Conservation (phyloP, 2,113 vertebrate genomes). For the Phalacrocorax pelagicus region DNA sequence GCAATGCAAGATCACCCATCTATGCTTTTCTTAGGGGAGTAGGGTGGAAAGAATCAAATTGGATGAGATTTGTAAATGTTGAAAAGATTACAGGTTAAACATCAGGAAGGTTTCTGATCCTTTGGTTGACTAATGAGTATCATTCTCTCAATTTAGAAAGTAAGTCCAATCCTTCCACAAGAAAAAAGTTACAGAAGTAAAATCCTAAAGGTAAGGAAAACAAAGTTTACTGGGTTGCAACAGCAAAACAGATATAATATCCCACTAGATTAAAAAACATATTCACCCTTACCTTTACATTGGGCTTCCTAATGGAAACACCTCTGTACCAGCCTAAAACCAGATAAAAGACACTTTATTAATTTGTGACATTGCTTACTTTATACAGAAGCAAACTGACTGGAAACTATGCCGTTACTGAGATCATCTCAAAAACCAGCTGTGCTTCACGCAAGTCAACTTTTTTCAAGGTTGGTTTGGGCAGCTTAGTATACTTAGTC, state of each 20-base stretch:
- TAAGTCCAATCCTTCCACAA: background rate
- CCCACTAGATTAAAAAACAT: background rate
- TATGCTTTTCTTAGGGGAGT: background rate
- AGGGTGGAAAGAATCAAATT: background rate
- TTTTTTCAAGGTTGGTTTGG: background rate
- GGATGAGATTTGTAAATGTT: background rate
- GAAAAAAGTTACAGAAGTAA: background rate
- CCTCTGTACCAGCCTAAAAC: conserved; percentile 96
- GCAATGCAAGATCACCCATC: background rate
- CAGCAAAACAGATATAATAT: background rate
- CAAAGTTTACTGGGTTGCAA: background rate
- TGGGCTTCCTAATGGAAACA: conserved; percentile 89
- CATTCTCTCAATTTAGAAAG: background rate
- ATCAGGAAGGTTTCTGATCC: background rate
- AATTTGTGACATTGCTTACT: background rate
- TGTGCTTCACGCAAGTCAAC: background rate
- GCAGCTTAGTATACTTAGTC: background rate
- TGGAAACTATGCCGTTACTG: background rate
- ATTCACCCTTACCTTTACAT: conserved; percentile 83
- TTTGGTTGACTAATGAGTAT: background rate
- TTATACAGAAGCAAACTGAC: background rate
- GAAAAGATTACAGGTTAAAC: background rate
- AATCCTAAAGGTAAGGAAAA: background rate
- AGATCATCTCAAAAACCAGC: background rate
- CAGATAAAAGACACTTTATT: conserved; percentile 28